These are phyloP conservation scores for Armadillidium nasatum DNA, from an alignment of 1,140 invertebrate genomes.

Conservation along the genomic window DNA sequence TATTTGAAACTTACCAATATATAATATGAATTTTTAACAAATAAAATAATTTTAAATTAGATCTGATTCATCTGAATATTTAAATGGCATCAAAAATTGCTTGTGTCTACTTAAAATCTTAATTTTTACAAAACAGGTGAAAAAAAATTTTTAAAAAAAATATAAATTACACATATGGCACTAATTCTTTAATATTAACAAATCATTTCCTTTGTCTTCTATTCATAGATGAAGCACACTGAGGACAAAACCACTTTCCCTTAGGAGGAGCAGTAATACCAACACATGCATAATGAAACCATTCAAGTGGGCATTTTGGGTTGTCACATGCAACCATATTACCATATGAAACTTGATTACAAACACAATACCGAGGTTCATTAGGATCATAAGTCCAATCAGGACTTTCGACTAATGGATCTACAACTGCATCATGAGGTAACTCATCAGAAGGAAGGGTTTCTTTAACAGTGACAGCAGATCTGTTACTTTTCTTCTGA, in stretches of 20 bases:
- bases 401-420: conserved; percentile 52
- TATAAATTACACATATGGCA: too few relatives aligned
- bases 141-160: too few relatives aligned
- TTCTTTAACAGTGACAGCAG: neutral
- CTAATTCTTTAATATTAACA: neutral
- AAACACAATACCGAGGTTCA: conserved; percentile 93
- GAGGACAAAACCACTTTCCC: conserved; percentile 97
- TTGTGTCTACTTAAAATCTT: too few relatives aligned
- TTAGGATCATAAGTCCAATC: conserved; percentile 85
- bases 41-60: too few relatives aligned
- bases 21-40: too few relatives aligned
- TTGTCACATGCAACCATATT: conserved; percentile 99
- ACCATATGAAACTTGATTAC: conserved; percentile 96
- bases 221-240: conserved; percentile 86
- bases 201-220: conserved; percentile 54
- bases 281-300: conserved; percentile 98
- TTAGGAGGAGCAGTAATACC: conserved; percentile 91
- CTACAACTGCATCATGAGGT: conserved; percentile 38
- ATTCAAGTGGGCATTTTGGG: conserved; percentile 89
- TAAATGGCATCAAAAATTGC: too few relatives aligned
- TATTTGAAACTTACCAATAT: too few relatives aligned
- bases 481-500: conserved; percentile 58
- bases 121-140: too few relatives aligned
- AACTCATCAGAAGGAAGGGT: conserved; percentile 44
- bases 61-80: too few relatives aligned